phyloP scores from a whole-genome alignment of 2,888 invertebrate species.

The Scaptomyza parva region DNA sequence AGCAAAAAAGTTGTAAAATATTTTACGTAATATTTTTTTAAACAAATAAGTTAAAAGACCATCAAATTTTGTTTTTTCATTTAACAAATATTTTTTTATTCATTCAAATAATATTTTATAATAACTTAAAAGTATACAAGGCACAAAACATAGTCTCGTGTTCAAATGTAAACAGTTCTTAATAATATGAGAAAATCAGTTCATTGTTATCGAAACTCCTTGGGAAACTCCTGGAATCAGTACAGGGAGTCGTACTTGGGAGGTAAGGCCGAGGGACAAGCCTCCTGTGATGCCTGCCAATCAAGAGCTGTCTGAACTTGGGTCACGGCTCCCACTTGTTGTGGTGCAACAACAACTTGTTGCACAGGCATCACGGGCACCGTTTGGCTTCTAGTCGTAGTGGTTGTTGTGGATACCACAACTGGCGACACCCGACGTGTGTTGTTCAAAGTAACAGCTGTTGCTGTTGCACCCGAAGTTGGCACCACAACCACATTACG shows the following conservation, averaged over 20 bases:
- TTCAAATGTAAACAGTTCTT: constrained; percentile 12
- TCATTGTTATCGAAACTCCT: not conserved
- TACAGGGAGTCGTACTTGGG: constrained; percentile 52
- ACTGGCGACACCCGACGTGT: constrained; percentile 9
- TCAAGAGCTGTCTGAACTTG: constrained; percentile 38
- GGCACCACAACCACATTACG: constrained; percentile 58
- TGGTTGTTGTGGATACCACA: constrained; percentile 30
- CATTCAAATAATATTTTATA: not conserved
- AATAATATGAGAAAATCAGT: constrained; percentile 2
- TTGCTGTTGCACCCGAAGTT: constrained; percentile 34
- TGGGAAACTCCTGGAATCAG: not conserved
- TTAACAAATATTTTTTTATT: not conserved
- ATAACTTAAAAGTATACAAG: not conserved
- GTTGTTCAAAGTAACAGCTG: constrained; percentile 3
- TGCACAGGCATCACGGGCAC: constrained; percentile 25
- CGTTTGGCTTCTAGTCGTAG: constrained; percentile 9
- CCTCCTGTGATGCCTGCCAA: constrained; percentile 30
- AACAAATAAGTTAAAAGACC: not conserved
- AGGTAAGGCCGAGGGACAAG: constrained; percentile 34
- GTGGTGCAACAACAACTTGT: constrained; percentile 2
- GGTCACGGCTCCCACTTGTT: constrained; percentile 29
- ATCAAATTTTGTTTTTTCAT: no score
- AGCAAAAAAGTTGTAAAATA: no score
- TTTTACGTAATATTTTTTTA: no score
- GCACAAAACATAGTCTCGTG: not conserved